Percentiles rank a stretch among this genome's conserved stretches.
Conservation (phyloP, 2,888 invertebrate genomes). For the Rhingia rostrata region DNA sequence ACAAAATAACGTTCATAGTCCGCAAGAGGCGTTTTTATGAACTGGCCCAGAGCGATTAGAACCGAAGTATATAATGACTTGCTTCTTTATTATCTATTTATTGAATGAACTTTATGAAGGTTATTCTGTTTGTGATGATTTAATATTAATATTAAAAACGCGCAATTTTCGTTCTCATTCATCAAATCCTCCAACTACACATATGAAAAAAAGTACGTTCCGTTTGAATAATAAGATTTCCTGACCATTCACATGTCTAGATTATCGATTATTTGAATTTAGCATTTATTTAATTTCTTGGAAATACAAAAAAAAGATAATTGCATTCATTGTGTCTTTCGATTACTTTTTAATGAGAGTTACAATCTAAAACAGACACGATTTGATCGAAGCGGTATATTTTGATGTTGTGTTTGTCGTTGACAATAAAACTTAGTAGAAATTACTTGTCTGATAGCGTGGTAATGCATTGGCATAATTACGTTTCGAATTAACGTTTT, state of each 20-base stretch:
- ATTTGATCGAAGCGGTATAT: too few relatives aligned
- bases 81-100: slow-evolving; percentile 9
- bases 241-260: slow-evolving; percentile 14
- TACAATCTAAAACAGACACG: too few relatives aligned
- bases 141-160: background rate
- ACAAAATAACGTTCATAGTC: too few relatives aligned
- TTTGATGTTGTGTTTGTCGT: too few relatives aligned
- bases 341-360: too few relatives aligned
- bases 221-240: slow-evolving; percentile 26
- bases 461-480: too few relatives aligned
- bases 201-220: slow-evolving; percentile 2
- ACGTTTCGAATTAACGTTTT: too few relatives aligned
- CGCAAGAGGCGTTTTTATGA: background rate
- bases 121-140: background rate
- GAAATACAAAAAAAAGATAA: too few relatives aligned
- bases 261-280: slow-evolving; percentile 2
- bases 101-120: slow-evolving; percentile 2
- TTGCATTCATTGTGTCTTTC: too few relatives aligned
- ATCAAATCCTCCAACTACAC: background rate
- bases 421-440: too few relatives aligned
- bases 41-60: background rate
- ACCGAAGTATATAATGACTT: background rate
- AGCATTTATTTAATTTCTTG: too few relatives aligned
- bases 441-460: too few relatives aligned
- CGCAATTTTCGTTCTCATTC: background rate